phyloP scores from a whole-genome alignment of 1,140 invertebrate genomes.

The Radopholus similis region DNA sequence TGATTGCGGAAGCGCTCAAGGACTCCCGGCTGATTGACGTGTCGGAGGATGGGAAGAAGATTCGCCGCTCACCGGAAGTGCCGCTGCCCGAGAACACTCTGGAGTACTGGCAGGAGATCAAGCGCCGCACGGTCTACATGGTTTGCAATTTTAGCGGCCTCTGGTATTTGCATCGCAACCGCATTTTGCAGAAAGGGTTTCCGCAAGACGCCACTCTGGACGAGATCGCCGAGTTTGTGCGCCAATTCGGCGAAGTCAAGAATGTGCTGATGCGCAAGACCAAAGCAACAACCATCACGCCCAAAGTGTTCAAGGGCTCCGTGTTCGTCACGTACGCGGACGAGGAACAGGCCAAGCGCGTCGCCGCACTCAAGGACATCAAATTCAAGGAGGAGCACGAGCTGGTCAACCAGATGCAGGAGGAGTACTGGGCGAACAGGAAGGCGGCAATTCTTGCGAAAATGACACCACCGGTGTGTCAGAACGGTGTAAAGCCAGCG shows the following conservation, averaged over 20 bases:
- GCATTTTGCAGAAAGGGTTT: constrained; percentile 73
- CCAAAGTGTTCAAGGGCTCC: constrained; percentile 75
- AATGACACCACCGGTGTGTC: constrained; percentile 61
- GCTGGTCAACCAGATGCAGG: constrained; percentile 47
- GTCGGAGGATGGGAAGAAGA: constrained; percentile 76
- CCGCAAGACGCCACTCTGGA: constrained; percentile 70
- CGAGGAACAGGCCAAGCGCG: constrained; percentile 70
- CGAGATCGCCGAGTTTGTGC: constrained; percentile 73
- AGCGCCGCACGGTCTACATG: constrained; percentile 74
- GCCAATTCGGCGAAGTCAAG: constrained; percentile 71
- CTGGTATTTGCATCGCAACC: constrained; percentile 8
- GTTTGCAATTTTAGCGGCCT: constrained; percentile 16
- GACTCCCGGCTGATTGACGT: constrained; percentile 73
- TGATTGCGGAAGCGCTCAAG: constrained; percentile 75
- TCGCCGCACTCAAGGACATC: constrained; percentile 70
- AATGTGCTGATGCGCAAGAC: constrained; percentile 65
- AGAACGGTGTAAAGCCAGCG: too few species aligned
- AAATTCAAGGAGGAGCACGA: constrained; percentile 68
- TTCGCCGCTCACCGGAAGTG: constrained; percentile 72
- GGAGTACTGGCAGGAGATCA: constrained; percentile 74
- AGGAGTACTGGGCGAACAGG: constrained; percentile 71
- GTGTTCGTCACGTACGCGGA: constrained; percentile 80
- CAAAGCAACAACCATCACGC: constrained; percentile 22
- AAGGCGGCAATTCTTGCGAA: too few species aligned
- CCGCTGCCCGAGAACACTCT: constrained; percentile 81